Conservation (phyloP, 2,888 invertebrate species). For the Dolichomitus sp. region DNA sequence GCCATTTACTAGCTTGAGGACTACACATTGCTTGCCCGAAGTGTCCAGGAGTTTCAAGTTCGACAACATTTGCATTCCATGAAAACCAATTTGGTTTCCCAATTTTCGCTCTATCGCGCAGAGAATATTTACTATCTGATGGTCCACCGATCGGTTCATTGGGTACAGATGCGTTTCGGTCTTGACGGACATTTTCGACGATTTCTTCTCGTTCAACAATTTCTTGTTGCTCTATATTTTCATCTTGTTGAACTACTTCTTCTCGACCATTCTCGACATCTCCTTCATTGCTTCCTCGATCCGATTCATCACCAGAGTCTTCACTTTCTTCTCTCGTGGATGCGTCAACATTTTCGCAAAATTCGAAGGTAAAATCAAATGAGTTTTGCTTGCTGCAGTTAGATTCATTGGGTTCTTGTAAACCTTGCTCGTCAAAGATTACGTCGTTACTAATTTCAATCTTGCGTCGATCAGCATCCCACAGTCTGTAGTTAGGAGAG, state of each 20-base stretch:
- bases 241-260: too few relatives aligned
- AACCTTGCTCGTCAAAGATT: constrained; percentile 5
- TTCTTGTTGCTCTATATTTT: too few relatives aligned
- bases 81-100: constrained; percentile 13
- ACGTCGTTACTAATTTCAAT: constrained; percentile 19
- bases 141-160: background rate
- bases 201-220: too few relatives aligned
- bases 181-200: background rate
- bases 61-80: constrained; percentile 17
- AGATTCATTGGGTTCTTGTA: background rate
- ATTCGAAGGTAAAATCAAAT: background rate
- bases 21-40: constrained; percentile 29
- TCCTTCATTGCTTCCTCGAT: too few relatives aligned
- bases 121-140: constrained; percentile 19
- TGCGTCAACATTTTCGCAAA: background rate
- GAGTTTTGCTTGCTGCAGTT: too few relatives aligned
- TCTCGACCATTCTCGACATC: too few relatives aligned
- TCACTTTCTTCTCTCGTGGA: too few relatives aligned
- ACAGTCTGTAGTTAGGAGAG: constrained; percentile 10
- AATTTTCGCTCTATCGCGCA: constrained; percentile 20
- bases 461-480: constrained; percentile 11
- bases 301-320: too few relatives aligned
- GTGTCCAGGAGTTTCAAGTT: background rate
- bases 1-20: constrained; percentile 35
- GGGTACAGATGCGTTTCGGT: background rate